Conservation (phyloP, 2,888 invertebrate genomes). For the Malachius bipustulatus region DNA sequence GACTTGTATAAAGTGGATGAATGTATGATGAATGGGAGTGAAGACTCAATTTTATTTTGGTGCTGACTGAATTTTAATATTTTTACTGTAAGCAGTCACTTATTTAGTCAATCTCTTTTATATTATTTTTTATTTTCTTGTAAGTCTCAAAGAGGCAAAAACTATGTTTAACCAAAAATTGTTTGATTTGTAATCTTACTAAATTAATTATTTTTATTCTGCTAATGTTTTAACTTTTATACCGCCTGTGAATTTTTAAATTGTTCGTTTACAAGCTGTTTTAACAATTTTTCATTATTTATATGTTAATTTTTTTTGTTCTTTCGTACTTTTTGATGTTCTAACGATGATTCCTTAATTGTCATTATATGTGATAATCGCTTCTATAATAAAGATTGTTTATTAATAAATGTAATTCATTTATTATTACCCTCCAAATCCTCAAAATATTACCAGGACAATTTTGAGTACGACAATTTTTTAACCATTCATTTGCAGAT, state of each 20-base stretch:
- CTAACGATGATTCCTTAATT: conserved; percentile 37
- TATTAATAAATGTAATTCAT: conserved; percentile 25
- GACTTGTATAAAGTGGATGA: conserved; percentile 37
- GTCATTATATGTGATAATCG: conserved; percentile 41
- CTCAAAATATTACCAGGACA: too few relatives aligned
- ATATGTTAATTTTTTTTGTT: conserved; percentile 23
- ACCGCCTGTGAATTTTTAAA: conserved; percentile 8
- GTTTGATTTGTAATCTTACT: conserved; percentile 13
- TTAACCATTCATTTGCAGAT: too few relatives aligned
- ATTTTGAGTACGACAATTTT: too few relatives aligned
- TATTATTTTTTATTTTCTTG: conserved; percentile 19
- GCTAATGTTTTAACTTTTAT: conserved; percentile 1
- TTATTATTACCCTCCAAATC: too few relatives aligned
- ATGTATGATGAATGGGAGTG: conserved; percentile 31
- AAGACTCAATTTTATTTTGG: conserved; percentile 28
- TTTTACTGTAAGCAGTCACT: conserved; percentile 31
- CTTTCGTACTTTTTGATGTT: conserved; percentile 28
- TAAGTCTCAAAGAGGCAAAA: conserved; percentile 29
- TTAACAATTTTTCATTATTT: conserved; percentile 21
- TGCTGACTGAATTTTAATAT: conserved; percentile 34
- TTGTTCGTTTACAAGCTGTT: conserved; percentile 10
- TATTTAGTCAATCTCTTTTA: conserved; percentile 35
- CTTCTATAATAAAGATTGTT: conserved; percentile 40
- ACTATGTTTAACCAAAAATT: conserved; percentile 22
- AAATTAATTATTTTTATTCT: background rate